These are phyloP conservation scores for Ptiloglossa arizonensis DNA, from an alignment of 1,140 invertebrate genomes.

Conservation along the genomic window DNA sequence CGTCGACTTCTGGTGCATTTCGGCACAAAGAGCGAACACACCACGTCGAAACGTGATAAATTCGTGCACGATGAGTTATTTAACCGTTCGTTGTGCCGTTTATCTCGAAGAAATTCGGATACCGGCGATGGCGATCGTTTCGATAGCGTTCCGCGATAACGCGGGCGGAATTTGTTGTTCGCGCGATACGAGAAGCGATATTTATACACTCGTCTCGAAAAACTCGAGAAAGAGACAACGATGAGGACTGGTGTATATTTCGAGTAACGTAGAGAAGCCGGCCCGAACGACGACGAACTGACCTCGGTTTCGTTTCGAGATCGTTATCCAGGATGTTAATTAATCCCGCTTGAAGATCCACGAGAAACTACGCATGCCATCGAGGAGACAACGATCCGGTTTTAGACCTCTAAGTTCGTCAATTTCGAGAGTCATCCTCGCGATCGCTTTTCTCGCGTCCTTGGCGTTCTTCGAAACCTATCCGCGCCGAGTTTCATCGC, in stretches of 20 bases:
- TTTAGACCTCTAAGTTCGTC: slow-evolving; percentile 54
- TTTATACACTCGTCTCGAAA: neutral
- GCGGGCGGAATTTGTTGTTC: neutral
- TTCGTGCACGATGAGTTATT: neutral
- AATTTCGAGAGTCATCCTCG: slow-evolving; percentile 57
- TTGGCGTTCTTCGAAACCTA: slow-evolving; percentile 30
- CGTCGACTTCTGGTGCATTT: too few species aligned
- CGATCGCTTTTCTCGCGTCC: slow-evolving; percentile 36
- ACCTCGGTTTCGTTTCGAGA: slow-evolving; percentile 59
- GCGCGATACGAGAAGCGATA: neutral
- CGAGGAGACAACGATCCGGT: slow-evolving; percentile 69
- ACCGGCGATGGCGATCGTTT: neutral
- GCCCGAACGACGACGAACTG: slow-evolving; percentile 43
- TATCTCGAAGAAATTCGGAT: neutral
- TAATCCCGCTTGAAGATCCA: slow-evolving; percentile 66
- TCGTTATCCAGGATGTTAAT: slow-evolving; percentile 70
- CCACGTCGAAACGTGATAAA: neutral
- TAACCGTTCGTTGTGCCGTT: neutral
- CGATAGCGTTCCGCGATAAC: neutral
- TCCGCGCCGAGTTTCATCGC: neutral
- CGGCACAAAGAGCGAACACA: neutral
- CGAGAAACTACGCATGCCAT: slow-evolving; percentile 60
- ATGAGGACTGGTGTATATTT: neutral
- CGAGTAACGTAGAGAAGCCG: neutral
- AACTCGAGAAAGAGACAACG: neutral